Evolutionary conservation across 2,797 vertebrate species (phyloP).

Genomic region (Acridotheres tristis): DNA sequence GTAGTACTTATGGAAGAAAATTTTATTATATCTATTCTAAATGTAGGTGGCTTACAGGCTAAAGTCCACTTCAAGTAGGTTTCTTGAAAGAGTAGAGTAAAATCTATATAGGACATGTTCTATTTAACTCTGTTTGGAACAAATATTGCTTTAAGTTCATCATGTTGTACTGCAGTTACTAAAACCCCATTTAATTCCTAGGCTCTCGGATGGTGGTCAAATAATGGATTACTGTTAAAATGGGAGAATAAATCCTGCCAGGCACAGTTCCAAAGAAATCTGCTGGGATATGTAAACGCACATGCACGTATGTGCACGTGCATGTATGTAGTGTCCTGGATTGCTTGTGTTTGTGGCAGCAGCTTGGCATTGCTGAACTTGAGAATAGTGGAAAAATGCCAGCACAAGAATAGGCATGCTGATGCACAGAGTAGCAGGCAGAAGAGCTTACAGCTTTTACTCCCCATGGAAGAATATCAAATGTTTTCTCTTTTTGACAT

Average conservation of each 20-base stretch:
- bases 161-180: not conserved
- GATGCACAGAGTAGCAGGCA: not conserved
- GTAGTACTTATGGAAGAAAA: not conserved
- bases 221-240: not conserved
- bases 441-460: not conserved
- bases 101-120: not conserved
- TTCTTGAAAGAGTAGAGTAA: not conserved
- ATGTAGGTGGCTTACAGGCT: not conserved
- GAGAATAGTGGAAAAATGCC: not conserved
- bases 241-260: not conserved
- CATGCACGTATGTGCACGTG: fast-evolving
- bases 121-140: not conserved
- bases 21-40: not conserved
- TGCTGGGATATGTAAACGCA: not conserved
- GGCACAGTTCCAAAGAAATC: not conserved
- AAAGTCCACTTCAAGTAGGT: not conserved
- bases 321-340: not conserved
- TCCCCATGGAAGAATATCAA: not conserved
- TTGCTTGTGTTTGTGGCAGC: not conserved
- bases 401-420: not conserved
- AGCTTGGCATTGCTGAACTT: not conserved
- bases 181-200: not conserved
- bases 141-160: not conserved
- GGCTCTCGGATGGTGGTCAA: not conserved
- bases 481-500: not conserved